Percentiles rank a stretch among this genome's conserved stretches.
phyloP scores from a whole-genome alignment of 2,797 vertebrate genomes.

The Ctenosaura bakeri region DNA sequence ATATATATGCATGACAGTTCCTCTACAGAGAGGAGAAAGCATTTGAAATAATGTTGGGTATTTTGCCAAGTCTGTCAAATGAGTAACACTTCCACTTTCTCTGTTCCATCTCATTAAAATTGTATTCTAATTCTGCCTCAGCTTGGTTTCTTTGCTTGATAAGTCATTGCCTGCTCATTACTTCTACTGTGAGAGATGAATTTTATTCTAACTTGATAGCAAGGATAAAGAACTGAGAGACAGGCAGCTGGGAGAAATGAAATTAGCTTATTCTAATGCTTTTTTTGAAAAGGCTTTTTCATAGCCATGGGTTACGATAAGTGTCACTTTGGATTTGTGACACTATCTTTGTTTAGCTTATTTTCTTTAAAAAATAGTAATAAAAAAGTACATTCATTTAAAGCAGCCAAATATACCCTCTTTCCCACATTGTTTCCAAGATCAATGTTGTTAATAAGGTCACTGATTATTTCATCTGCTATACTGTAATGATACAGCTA shows the following conservation, averaged over 20 bases:
- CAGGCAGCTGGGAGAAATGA: slow-evolving; percentile 80
- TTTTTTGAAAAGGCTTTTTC: slow-evolving; percentile 73
- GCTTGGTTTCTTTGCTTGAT: slow-evolving; percentile 81
- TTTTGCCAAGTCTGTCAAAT: slow-evolving; percentile 85
- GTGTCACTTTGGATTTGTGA: slow-evolving; percentile 78
- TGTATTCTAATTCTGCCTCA: slow-evolving; percentile 85
- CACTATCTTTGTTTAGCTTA: slow-evolving; percentile 75
- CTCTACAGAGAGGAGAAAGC: slow-evolving; percentile 74
- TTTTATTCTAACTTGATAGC: slow-evolving; percentile 85
- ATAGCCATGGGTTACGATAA: slow-evolving; percentile 71
- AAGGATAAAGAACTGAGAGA: slow-evolving; percentile 82
- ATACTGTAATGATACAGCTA: slow-evolving; percentile 72
- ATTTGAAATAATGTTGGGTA: slow-evolving; percentile 83
- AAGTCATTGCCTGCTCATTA: slow-evolving; percentile 87
- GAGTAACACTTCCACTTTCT: slow-evolving; percentile 80
- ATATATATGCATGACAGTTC: slow-evolving; percentile 71
- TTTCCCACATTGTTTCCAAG: slow-evolving; percentile 65
- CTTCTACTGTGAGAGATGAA: slow-evolving; percentile 81
- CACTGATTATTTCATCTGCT: slow-evolving; percentile 64
- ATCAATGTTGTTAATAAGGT: slow-evolving; percentile 59
- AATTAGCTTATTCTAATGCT: slow-evolving; percentile 82
- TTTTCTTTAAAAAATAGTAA: slow-evolving; percentile 56
- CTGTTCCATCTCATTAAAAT: slow-evolving; percentile 85
- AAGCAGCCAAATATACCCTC: slow-evolving; percentile 65
- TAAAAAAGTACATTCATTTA: slow-evolving; percentile 53